These are phyloP conservation scores for Papilio protenor DNA, from an alignment of 2,888 invertebrate species.

Conservation along the genomic window DNA sequence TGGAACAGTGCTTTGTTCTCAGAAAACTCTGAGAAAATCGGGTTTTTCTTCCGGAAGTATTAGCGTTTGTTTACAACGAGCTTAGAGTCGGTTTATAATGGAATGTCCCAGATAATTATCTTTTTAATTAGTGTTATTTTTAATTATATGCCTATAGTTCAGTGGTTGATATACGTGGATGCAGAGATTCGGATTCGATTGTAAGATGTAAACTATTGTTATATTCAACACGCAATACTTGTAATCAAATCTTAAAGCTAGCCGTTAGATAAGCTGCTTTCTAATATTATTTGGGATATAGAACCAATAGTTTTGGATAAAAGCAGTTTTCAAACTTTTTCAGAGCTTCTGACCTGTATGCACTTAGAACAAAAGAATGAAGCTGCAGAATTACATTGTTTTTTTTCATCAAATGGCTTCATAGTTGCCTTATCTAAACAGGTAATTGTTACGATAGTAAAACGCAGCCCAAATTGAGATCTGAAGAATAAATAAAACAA, in stretches of 20 bases:
- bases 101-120: not conserved
- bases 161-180: not conserved
- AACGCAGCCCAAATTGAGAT: not conserved
- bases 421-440: too few relatives aligned
- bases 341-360: too few relatives aligned
- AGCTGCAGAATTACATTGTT: too few relatives aligned
- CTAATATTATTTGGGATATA: too few relatives aligned
- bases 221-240: too few relatives aligned
- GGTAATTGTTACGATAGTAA: not conserved
- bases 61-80: not conserved
- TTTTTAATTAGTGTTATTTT: not conserved
- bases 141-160: not conserved
- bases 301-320: too few relatives aligned
- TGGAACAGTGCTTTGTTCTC: slow-evolving; percentile 14
- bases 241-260: too few relatives aligned
- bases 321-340: too few relatives aligned
- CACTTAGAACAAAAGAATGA: too few relatives aligned
- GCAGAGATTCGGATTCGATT: not conserved
- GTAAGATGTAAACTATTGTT: not conserved
- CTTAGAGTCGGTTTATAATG: not conserved
- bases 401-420: too few relatives aligned
- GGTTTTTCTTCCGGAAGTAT: slow-evolving; percentile 11
- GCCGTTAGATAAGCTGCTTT: too few relatives aligned
- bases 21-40: not conserved
- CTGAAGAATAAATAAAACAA: too few relatives aligned